Evolutionary conservation across 2,888 invertebrate species (phyloP).

Genomic region (Venusia cambrica): DNA sequence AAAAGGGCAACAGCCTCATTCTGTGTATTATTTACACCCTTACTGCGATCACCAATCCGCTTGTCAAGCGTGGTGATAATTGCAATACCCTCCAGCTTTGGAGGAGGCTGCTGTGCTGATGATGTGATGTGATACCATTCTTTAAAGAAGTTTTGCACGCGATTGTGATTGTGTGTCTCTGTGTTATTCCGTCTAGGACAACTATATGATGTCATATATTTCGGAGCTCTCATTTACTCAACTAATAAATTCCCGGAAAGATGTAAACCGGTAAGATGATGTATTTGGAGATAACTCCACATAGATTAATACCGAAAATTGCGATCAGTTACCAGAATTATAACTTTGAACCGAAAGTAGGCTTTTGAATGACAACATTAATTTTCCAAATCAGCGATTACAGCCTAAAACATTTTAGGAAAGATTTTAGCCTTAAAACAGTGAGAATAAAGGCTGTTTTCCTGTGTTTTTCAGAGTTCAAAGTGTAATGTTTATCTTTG

Average conservation of each 20-base stretch:
- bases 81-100: too few species aligned
- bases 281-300: neutral
- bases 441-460: constrained; percentile 29
- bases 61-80: too few species aligned
- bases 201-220: neutral
- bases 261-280: neutral
- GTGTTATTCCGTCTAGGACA: too few species aligned
- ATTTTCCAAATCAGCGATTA: constrained; percentile 44
- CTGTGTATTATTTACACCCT: too few species aligned
- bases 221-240: neutral
- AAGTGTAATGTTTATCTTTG: constrained; percentile 1
- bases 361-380: constrained; percentile 48
- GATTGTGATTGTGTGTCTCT: too few species aligned
- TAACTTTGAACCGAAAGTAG: constrained; percentile 43
- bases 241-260: constrained; percentile 1
- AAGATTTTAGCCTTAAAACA: constrained; percentile 15
- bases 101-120: too few species aligned
- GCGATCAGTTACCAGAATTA: constrained; percentile 36
- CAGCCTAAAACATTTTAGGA: constrained; percentile 1
- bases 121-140: too few species aligned
- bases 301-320: constrained; percentile 29
- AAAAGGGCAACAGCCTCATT: too few species aligned
- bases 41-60: too few species aligned
- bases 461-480: constrained; percentile 12
- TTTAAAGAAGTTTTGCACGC: too few species aligned